Base-by-base conservation (phyloP, 2,888 invertebrate genomes). In the Ectemnius lituratus region DNA sequence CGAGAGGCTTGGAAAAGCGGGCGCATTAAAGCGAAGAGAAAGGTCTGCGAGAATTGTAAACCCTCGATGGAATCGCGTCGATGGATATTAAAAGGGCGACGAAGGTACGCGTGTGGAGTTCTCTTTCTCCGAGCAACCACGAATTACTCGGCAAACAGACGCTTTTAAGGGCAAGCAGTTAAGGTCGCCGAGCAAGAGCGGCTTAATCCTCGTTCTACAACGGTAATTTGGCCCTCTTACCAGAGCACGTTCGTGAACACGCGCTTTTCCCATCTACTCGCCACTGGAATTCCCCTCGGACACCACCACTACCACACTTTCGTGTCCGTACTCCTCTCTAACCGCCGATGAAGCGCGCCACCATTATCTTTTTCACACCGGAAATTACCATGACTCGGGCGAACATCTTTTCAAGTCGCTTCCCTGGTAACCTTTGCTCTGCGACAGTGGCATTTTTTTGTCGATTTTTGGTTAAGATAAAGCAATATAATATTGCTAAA, bases 91-190 rank as follows among this genome's bases (percentile, higher is more conserved):
- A 47, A 49, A 8, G 27, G 27, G 37, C 3, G 61, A 37, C 46
- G 13, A 46, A 67, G 59, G 28, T 52, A 61, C 37, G 49, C 18
- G 23, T 23, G 23, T 23, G 56, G 18, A 1, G 59, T 18, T 46
- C 20, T 57, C 18, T 61, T 20, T 56, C 57, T 46, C 27, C 23
- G 18, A 56, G 46, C 0, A 57, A 58, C n/a, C 52, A 56, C 20
- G 65, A 74, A 74, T 18, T 47, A 56, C 37, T 68, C 27, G 11
- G 62, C 67, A 70, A 79, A 78, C 62, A 75, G 57, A 8, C 20
- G 66, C 69, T 75, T 70, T 78, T 71, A 75, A 78, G 75, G 56
- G 57, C 23, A 45, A 27, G 47, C 67, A 64, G 72, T 75, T 79
- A 67, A 70, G 37, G 62, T 70, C 69, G 52, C 72, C 37, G 37